Conservation (phyloP, 2,888 invertebrate genomes). For the Polia nebulosa region DNA sequence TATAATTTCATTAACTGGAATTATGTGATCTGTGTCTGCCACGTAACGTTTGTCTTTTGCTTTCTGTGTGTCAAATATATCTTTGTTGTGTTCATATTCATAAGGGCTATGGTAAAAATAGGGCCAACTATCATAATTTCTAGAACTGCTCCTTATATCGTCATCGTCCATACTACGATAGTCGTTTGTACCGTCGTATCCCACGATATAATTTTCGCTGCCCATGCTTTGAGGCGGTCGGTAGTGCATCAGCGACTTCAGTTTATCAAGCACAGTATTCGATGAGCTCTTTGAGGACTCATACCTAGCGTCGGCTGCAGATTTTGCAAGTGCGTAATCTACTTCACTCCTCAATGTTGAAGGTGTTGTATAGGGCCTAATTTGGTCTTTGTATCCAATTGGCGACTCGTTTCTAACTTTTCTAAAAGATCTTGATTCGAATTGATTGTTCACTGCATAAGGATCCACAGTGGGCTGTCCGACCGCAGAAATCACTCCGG, state of each 20-base stretch:
- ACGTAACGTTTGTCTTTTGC: slow-evolving; percentile 82
- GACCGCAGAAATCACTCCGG: slow-evolving; percentile 61
- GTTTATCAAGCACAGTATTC: slow-evolving; percentile 72
- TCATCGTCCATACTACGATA: slow-evolving; percentile 79
- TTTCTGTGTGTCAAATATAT: slow-evolving; percentile 73
- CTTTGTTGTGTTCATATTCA: slow-evolving; percentile 77
- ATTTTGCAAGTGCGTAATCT: slow-evolving; percentile 68
- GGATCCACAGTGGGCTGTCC: slow-evolving; percentile 38
- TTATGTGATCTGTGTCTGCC: slow-evolving; percentile 68
- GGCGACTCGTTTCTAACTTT: slow-evolving; percentile 24
- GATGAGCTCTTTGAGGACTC: slow-evolving; percentile 69
- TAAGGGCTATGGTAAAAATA: slow-evolving; percentile 79
- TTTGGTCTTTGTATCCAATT: slow-evolving; percentile 25
- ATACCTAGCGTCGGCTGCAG: slow-evolving; percentile 71
- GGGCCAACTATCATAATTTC: slow-evolving; percentile 78
- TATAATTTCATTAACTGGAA: slow-evolving; percentile 82
- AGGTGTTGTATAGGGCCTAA: slow-evolving; percentile 42
- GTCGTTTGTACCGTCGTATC: slow-evolving; percentile 51
- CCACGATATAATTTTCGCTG: slow-evolving; percentile 59
- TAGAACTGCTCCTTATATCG: slow-evolving; percentile 79
- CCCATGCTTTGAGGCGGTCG: slow-evolving; percentile 63
- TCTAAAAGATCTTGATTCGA: slow-evolving; percentile 41
- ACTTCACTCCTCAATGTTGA: slow-evolving; percentile 54
- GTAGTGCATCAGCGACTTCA: slow-evolving; percentile 75
- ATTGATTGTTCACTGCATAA: slow-evolving; percentile 28